Evolutionary conservation across 64 coral and sea anemone genomes (phyloP), one percentile per base, ranked within the genome.

Genomic region (Montipora sp.): DNA sequence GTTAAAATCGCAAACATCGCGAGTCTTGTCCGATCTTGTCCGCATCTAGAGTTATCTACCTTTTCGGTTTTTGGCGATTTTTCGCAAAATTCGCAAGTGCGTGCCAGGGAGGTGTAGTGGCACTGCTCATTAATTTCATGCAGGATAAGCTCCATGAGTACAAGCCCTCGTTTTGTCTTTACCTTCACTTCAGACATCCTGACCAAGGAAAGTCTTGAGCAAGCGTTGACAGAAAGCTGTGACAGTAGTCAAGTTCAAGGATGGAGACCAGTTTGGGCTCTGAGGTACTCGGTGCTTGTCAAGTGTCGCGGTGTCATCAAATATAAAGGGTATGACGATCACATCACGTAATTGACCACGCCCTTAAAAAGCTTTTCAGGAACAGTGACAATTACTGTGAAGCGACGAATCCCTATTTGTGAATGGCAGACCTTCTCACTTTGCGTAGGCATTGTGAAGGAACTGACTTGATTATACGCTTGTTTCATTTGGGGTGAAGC

Each of bases 291-390:
- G 7, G 93, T 96, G 55, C 89, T 96, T 24, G 95, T 96, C 9
- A 96, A 96, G 49, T 96, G 95, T 36, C 95, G 95, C 72, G 95
- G 95, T 1, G 95, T 96, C 51, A 91, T 96, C 88, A 96, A 96
- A 87, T 94, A 91, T 74, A 96, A 96, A 93, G 95, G 90, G 95
- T 96, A 83, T 23, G 92, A 48, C 9, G 7, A n/a, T 47, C 12
- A 51, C 16, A n/a, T 46, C n/a, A 20, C 20, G 13, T 61, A 3
- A 16, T 24, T 57, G 60, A 63, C 13, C 15, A 14, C 14, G 3
- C 0, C 14, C 60, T 15, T 16, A 15, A 16, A 15, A 2, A 16
- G 53, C 53, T 57, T 57, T 57, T 57, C 1, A 11, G 53, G 53
- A 57, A 11, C 53, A 57, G 6, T 57, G 53, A 8, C 5, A 57